These are phyloP conservation scores for Vulpes vulpes DNA, from an alignment of 2,113 vertebrate genomes.

Conservation along the genomic window DNA sequence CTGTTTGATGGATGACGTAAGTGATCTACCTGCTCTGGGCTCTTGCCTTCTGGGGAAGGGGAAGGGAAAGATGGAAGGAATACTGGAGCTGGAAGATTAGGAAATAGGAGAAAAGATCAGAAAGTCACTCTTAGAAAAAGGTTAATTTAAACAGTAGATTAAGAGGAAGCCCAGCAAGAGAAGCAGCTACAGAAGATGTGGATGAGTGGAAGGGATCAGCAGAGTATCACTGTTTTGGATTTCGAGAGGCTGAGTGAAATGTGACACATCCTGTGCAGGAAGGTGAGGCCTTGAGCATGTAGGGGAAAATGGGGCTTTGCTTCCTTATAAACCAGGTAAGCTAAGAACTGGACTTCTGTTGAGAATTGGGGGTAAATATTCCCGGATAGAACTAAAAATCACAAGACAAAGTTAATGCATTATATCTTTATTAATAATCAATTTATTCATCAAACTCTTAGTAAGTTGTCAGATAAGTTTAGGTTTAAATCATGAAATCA, in stretches of 20 bases:
- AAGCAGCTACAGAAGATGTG: not conserved
- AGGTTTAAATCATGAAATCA: conserved; percentile 8
- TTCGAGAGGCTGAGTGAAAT: conserved; percentile 63
- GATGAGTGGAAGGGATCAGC: not conserved
- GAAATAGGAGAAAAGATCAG: conserved; percentile 9
- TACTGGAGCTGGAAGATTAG: not conserved
- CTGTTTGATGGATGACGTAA: not conserved
- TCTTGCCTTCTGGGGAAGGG: not conserved
- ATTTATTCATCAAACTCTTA: not conserved
- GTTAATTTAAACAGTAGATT: conserved; percentile 30
- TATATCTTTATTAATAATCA: not conserved
- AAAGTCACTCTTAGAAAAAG: not conserved
- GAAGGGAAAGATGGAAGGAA: not conserved
- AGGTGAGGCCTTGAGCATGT: not conserved
- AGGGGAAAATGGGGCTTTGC: not conserved
- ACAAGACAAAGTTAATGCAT: not conserved
- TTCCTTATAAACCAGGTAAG: not conserved
- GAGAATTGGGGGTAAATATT: not conserved
- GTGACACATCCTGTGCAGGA: conserved; percentile 38
- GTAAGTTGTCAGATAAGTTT: not conserved
- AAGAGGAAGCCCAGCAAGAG: not conserved
- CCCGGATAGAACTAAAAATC: not conserved
- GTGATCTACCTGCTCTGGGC: not conserved
- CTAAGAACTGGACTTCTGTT: not conserved
- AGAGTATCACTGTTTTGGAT: not conserved